Evolutionary conservation across 1,140 invertebrate genomes (phyloP), one percentile per base, ranked within the genome.

Genomic region (Seison nebaliae): DNA sequence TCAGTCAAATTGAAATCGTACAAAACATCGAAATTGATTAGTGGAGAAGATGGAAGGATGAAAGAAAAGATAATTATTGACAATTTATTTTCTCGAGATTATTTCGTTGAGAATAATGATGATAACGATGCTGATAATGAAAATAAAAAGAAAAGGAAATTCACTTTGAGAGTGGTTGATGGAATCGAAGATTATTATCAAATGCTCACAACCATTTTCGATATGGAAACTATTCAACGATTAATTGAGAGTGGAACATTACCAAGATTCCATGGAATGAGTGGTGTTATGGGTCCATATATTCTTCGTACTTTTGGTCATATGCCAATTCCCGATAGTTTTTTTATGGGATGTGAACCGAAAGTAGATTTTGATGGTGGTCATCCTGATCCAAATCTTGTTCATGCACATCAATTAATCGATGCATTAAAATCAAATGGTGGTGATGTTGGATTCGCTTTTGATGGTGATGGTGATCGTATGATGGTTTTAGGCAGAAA

Each of bases 301-400:
- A 78, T 84, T 0, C 68, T 70, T 45, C 64, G 70, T 43, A 84
- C 96, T 46, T 81, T 93, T 51, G 59, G 74, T 2, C 68, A 26
- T 26, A 9, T 26, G 24, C 24, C 24, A 26, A n/a, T 9, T 26
- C 24, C n/a, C 24, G 24, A 26, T 26, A 9, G 24, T 14, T 14
- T 9, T 26, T 26, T 26, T 14, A 26, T 9, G n/a, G n/a, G n/a
- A n/a, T n/a, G n/a, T n/a, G n/a, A n/a, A n/a, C n/a, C n/a, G n/a
- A 26, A 9, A 9, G 9, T 9, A 26, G 9, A 9, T 26, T 14
- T 9, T 14, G 24, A 26, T 9, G 24, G 37, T 20, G 66, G 73
- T 31, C 88, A 98, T 63, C 91, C 91, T 1, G 91, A 98, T 65
- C 91, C 91, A 15, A 98, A 98, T 65, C 64, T 98, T 21, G 94